These are phyloP conservation scores for Monomorium pharaonis DNA, from an alignment of 1,140 invertebrate species.

Conservation along the genomic window DNA sequence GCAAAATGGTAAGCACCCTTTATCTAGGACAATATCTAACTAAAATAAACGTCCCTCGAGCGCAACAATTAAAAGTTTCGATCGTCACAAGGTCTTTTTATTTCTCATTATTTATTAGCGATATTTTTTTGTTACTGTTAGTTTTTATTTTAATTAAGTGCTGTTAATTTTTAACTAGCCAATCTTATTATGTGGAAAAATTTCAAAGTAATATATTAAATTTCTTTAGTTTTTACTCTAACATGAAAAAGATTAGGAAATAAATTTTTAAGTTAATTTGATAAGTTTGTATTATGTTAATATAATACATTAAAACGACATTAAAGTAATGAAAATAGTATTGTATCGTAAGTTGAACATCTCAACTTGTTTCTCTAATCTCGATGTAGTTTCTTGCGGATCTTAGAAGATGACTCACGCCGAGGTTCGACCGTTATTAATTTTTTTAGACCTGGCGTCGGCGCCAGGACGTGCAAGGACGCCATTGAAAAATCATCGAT, in stretches of 20 bases:
- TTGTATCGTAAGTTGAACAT: not conserved
- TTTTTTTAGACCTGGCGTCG: conserved; percentile 28
- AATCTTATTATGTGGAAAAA: not conserved
- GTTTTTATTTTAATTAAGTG: not conserved
- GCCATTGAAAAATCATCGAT: conserved; percentile 69
- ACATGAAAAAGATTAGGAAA: not conserved
- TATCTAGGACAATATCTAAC: conserved; percentile 50
- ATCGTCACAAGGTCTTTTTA: conserved; percentile 53
- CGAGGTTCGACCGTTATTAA: conserved; percentile 19
- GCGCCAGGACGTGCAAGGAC: conserved; percentile 33
- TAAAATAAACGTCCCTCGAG: conserved; percentile 54
- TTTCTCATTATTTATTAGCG: conserved; percentile 36
- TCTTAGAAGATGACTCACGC: not conserved
- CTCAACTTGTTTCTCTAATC: not conserved
- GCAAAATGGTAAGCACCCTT: conserved; percentile 92
- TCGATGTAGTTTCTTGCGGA: not conserved
- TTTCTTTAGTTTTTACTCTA: not conserved
- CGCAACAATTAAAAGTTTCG: conserved; percentile 37
- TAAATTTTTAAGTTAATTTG: not conserved
- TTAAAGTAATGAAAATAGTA: not conserved
- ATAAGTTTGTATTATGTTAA: not conserved
- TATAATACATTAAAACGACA: not conserved
- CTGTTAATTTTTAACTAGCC: not conserved
- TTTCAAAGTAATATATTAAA: not conserved
- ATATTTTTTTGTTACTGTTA: not conserved